Percentiles rank a stretch among this genome's conserved stretches.
Conservation (phyloP, 2,113 vertebrate species). For the Catharus bicknelli region DNA sequence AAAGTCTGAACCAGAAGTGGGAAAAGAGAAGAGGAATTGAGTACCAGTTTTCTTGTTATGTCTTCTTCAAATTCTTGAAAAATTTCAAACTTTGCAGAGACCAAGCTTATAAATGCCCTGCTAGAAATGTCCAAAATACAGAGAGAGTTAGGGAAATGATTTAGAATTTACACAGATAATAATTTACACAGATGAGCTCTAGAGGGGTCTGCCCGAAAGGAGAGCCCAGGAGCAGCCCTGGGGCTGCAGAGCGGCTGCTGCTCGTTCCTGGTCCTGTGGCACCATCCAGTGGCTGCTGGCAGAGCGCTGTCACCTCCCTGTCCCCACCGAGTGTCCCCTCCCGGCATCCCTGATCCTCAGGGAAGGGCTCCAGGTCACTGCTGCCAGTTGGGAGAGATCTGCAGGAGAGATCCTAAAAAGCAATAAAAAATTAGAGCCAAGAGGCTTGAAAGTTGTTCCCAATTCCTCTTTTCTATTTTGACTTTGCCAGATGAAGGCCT, state of each 20-base stretch:
- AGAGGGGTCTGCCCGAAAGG: accelerated
- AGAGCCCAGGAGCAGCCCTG: neutral
- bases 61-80: neutral
- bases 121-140: neutral
- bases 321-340: accelerated
- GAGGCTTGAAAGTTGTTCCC: neutral
- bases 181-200: neutral
- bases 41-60: accelerated
- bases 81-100: neutral
- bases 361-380: slow-evolving; percentile 52
- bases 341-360: accelerated
- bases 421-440: neutral
- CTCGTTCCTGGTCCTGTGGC: slow-evolving; percentile 34
- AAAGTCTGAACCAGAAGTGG: neutral
- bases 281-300: slow-evolving; percentile 57
- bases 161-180: neutral
- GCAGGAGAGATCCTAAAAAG: neutral
- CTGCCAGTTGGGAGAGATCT: neutral
- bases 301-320: neutral
- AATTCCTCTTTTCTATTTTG: neutral
- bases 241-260: neutral
- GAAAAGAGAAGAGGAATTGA: neutral
- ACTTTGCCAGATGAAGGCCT: neutral
- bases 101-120: neutral
- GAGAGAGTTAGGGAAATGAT: neutral